A percentile compares a stretch with the other conserved stretches of the same genome.
Evolutionary conservation across 2,888 invertebrate species (phyloP).

Genomic region (Masnerella sp.): DNA sequence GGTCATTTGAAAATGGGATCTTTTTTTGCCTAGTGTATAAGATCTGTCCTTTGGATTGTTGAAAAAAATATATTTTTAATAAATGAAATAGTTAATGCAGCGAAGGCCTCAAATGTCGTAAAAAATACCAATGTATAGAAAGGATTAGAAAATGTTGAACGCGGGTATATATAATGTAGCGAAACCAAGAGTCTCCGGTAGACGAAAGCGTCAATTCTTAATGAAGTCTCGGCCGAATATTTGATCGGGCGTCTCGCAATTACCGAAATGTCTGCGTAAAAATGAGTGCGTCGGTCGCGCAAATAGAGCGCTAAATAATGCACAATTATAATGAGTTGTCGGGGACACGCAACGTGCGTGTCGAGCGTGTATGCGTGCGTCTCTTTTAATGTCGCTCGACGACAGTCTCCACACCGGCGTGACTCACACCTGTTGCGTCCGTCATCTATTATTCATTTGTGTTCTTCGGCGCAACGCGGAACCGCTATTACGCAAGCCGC

Average conservation of each 20-base stretch:
- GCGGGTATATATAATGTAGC: neutral
- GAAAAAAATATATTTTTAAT: too few relatives aligned
- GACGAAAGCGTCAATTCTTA: neutral
- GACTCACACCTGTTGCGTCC: slow-evolving; percentile 58
- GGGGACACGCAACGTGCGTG: slow-evolving; percentile 17
- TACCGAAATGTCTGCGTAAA: slow-evolving; percentile 22
- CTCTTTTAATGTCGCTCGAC: slow-evolving; percentile 37
- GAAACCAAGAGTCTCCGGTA: neutral
- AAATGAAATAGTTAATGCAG: too few relatives aligned
- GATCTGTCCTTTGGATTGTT: too few relatives aligned
- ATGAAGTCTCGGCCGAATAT: neutral
- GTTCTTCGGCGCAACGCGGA: slow-evolving; percentile 47
- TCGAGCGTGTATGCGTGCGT: slow-evolving; percentile 14
- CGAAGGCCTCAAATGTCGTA: too few relatives aligned
- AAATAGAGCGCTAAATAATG: slow-evolving; percentile 38
- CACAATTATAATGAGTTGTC: slow-evolving; percentile 37
- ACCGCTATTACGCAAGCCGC: slow-evolving; percentile 48
- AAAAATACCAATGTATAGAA: too few relatives aligned
- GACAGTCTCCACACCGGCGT: slow-evolving; percentile 44
- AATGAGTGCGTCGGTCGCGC: slow-evolving; percentile 14
- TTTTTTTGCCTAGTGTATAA: too few relatives aligned
- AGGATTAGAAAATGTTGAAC: too few relatives aligned
- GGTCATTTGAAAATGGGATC: too few relatives aligned
- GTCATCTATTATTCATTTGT: slow-evolving; percentile 57
- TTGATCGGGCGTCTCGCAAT: slow-evolving; percentile 5